Percentiles rank a stretch among this genome's conserved stretches.
These are phyloP conservation scores for Rhagophthalmus giganteus DNA, from an alignment of 2,888 invertebrate genomes.

Conservation along the genomic window DNA sequence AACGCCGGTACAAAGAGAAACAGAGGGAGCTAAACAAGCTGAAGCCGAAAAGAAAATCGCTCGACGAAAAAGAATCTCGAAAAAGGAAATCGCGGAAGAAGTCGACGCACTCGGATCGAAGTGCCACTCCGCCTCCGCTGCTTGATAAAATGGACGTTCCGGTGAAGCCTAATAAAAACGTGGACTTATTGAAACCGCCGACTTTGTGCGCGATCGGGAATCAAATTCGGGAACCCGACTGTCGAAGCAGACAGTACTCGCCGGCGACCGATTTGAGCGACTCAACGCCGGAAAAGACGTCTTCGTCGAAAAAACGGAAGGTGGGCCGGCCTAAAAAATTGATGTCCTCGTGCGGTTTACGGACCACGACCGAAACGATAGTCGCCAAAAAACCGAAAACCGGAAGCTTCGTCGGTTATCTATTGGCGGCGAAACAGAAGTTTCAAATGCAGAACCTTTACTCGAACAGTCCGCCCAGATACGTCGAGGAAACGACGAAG, in stretches of 20 bases:
- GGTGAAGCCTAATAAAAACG: slow-evolving; percentile 38
- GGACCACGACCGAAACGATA: slow-evolving; percentile 75
- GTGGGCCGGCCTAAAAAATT: slow-evolving; percentile 80
- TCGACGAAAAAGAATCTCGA: slow-evolving; percentile 46
- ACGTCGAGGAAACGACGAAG: slow-evolving; percentile 47
- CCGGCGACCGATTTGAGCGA: slow-evolving; percentile 40
- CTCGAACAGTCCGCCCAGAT: slow-evolving; percentile 60
- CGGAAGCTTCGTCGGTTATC: slow-evolving; percentile 66
- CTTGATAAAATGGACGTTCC: slow-evolving; percentile 49
- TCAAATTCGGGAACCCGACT: slow-evolving; percentile 14
- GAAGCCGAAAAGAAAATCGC: slow-evolving; percentile 54
- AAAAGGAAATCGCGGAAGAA: slow-evolving; percentile 58
- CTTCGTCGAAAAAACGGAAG: slow-evolving; percentile 72
- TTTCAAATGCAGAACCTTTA: slow-evolving; percentile 58
- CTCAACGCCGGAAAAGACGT: slow-evolving; percentile 41
- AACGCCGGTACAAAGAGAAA: slow-evolving; percentile 80
- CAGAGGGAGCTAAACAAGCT: slow-evolving; percentile 79
- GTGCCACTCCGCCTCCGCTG: slow-evolving; percentile 47
- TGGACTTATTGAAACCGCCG: slow-evolving; percentile 53
- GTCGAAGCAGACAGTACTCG: slow-evolving; percentile 23
- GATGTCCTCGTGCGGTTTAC: slow-evolving; percentile 57
- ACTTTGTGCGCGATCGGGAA: slow-evolving; percentile 46
- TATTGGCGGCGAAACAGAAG: slow-evolving; percentile 67
- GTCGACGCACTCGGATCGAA: slow-evolving; percentile 46
- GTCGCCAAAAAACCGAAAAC: slow-evolving; percentile 80